Conservation (phyloP, 2,888 invertebrate species). For the Platynereis dumerilii region DNA sequence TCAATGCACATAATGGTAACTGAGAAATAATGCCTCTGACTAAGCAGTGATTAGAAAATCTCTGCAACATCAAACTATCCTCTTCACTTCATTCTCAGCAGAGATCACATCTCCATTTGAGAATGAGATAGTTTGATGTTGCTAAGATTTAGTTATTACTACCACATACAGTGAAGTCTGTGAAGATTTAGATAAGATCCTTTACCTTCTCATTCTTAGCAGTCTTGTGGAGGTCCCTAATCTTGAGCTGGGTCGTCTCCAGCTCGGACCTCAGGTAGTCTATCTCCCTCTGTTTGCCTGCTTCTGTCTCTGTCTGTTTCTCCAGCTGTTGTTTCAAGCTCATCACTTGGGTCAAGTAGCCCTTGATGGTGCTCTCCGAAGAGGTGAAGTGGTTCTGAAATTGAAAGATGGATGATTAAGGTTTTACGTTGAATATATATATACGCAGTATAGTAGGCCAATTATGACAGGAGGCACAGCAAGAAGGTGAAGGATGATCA, state of each 20-base stretch:
- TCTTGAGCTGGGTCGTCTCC: slow-evolving; percentile 25
- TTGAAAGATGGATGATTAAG: too few relatives aligned
- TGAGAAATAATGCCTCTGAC: too few relatives aligned
- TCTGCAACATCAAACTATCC: too few relatives aligned
- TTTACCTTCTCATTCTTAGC: background rate
- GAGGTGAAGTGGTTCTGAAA: slow-evolving; percentile 47
- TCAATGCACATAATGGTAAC: too few relatives aligned
- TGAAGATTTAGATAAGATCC: too few relatives aligned
- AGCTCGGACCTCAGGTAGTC: slow-evolving; percentile 20
- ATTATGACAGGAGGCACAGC: background rate
- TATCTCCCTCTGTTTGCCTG: slow-evolving; percentile 27
- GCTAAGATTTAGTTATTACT: too few relatives aligned
- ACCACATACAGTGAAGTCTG: too few relatives aligned
- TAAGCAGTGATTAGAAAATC: too few relatives aligned
- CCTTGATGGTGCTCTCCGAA: slow-evolving; percentile 41
- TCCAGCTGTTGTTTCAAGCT: slow-evolving; percentile 38
- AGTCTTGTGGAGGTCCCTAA: background rate
- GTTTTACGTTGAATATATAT: background rate
- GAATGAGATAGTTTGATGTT: too few relatives aligned
- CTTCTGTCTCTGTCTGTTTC: slow-evolving; percentile 29
- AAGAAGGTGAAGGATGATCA: too few relatives aligned
- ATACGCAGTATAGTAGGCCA: background rate
- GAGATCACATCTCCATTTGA: too few relatives aligned
- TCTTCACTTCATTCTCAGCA: too few relatives aligned
- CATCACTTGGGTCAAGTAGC: slow-evolving; percentile 42